These are phyloP conservation scores for Drosophila leontia DNA, from an alignment of 1,140 invertebrate genomes.

Conservation along the genomic window DNA sequence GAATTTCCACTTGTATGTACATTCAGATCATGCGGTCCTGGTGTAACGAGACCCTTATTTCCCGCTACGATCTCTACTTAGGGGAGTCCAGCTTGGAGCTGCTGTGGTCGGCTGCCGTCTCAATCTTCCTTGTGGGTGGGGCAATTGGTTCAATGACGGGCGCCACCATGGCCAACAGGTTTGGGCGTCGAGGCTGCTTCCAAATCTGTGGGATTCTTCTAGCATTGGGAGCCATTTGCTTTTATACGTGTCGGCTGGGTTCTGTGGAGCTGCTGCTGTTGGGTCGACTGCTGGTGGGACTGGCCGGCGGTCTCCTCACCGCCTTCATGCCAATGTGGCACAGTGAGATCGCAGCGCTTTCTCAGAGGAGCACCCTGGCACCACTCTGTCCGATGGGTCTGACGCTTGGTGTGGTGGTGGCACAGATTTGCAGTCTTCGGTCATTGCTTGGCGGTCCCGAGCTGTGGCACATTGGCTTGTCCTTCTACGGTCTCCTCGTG, in stretches of 20 bases:
- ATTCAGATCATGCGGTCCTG: slow-evolving; percentile 89
- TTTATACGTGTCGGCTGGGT: slow-evolving; percentile 87
- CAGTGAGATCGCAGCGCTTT: slow-evolving; percentile 91
- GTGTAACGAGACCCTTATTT: slow-evolving; percentile 89
- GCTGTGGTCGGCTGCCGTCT: slow-evolving; percentile 92
- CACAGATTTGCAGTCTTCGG: slow-evolving; percentile 87
- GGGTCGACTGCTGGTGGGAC: slow-evolving; percentile 90
- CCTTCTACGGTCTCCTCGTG: slow-evolving; percentile 87
- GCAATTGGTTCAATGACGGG: slow-evolving; percentile 90
- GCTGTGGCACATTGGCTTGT: slow-evolving; percentile 90
- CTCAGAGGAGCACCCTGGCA: slow-evolving; percentile 91
- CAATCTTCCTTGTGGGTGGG: slow-evolving; percentile 92
- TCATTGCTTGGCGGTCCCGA: slow-evolving; percentile 86
- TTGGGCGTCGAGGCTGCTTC: slow-evolving; percentile 55
- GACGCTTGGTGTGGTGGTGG: slow-evolving; percentile 91
- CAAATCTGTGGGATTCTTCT: slow-evolving; percentile 62
- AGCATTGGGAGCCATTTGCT: slow-evolving; percentile 86
- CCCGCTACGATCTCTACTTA: slow-evolving; percentile 86
- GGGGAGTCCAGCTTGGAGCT: slow-evolving; percentile 86
- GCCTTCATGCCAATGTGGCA: slow-evolving; percentile 94
- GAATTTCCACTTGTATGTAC: slow-evolving; percentile 7
- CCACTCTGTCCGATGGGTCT: slow-evolving; percentile 93
- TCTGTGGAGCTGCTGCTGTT: slow-evolving; percentile 91
- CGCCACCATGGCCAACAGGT: slow-evolving; percentile 88
- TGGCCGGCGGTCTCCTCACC: slow-evolving; percentile 90